These are phyloP conservation scores for Lasioglossum lativentre DNA, from an alignment of 2,888 invertebrate species.

Conservation along the genomic window DNA sequence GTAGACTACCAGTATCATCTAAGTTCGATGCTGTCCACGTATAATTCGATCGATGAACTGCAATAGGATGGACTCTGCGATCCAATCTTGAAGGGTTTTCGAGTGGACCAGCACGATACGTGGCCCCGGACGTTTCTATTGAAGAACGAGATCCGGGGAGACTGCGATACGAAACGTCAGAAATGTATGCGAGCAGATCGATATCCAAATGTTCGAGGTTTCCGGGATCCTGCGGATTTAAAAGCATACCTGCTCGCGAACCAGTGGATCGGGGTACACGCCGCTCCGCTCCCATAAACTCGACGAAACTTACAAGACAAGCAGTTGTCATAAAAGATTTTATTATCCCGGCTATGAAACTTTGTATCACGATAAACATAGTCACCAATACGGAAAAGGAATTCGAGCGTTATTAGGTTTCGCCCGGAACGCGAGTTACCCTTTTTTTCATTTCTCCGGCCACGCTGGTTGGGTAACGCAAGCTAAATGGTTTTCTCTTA, in stretches of 20 bases:
- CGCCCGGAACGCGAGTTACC: neutral
- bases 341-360: constrained; percentile 29
- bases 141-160: neutral
- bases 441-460: neutral
- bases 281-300: neutral
- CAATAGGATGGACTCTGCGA: constrained; percentile 28
- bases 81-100: constrained; percentile 25
- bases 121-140: neutral
- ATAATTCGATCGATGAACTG: constrained; percentile 8
- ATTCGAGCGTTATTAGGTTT: constrained; percentile 16
- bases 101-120: neutral
- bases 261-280: neutral
- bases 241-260: constrained; percentile 15
- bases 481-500: neutral
- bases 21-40: constrained; percentile 3
- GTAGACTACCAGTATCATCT: neutral
- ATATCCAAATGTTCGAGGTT: constrained; percentile 25
- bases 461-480: neutral
- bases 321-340: constrained; percentile 34
- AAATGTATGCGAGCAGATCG: neutral
- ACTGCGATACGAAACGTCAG: neutral
- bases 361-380: constrained; percentile 12
- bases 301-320: constrained; percentile 23
- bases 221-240: constrained; percentile 11
- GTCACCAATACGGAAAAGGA: neutral